Conservation (phyloP, 1,140 invertebrate genomes). For the Polyergus mexicanus region DNA sequence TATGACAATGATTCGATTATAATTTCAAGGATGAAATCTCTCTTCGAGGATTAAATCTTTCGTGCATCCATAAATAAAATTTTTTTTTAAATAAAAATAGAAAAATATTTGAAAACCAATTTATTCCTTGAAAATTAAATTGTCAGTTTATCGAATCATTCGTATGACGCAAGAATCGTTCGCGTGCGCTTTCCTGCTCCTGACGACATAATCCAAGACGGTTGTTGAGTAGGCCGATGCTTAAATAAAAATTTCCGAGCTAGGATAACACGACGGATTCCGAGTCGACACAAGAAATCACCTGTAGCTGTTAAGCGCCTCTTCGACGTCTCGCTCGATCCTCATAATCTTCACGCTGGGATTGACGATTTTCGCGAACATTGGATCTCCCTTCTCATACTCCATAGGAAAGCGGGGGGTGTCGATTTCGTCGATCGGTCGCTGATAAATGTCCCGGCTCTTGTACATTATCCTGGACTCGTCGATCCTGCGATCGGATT, state of each 20-base stretch:
- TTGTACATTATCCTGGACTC: constrained; percentile 70
- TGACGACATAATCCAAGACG: constrained; percentile 8
- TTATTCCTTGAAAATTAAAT: not conserved
- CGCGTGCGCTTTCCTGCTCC: not conserved
- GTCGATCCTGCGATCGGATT: constrained; percentile 54
- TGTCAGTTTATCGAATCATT: not conserved
- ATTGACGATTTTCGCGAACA: constrained; percentile 82
- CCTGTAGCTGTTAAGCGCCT: constrained; percentile 82
- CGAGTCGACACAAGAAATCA: constrained; percentile 62
- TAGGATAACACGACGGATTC: not conserved
- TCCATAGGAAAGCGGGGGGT: constrained; percentile 82
- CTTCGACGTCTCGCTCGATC: constrained; percentile 82
- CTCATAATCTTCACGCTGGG: constrained; percentile 85
- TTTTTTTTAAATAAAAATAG: not conserved
- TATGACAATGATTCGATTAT: not conserved
- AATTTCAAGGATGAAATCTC: not conserved
- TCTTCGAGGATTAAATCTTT: not conserved
- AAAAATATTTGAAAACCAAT: not conserved
- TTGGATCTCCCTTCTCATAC: constrained; percentile 65
- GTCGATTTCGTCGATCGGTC: constrained; percentile 83
- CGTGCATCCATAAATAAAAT: not conserved
- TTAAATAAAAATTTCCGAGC: constrained; percentile 34
- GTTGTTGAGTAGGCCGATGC: not conserved
- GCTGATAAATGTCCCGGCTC: constrained; percentile 80
- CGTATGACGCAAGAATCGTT: not conserved